Evolutionary conservation across 2,888 invertebrate species (phyloP).

Genomic region (Aphrophora alni): DNA sequence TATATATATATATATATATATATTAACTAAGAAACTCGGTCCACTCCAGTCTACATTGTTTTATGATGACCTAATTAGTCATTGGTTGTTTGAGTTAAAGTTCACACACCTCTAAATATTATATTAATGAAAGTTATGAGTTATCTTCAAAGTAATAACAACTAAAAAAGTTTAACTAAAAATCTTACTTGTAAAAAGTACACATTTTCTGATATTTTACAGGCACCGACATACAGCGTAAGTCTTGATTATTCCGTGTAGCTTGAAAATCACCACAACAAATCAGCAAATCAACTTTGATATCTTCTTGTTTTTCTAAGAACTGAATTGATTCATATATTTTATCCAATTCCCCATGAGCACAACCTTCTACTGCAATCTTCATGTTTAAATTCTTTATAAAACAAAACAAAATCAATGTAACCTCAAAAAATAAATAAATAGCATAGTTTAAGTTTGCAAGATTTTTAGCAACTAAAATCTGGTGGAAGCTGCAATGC

Average conservation of each 20-base stretch:
- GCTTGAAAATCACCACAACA: constrained; percentile 99
- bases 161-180: constrained; percentile 2
- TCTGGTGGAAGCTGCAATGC: no score
- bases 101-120: no score
- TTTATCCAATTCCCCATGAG: constrained; percentile 95
- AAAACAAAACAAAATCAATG: constrained; percentile 22
- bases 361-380: constrained; percentile 96
- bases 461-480: no score
- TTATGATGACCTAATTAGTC: no score
- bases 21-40: no score
- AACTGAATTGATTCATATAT: constrained; percentile 87
- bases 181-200: constrained; percentile 86
- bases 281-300: constrained; percentile 88
- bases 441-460: no score
- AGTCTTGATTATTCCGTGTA: constrained; percentile 86
- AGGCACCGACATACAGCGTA: constrained; percentile 95
- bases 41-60: no score
- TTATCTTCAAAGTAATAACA: no score
- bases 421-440: no score
- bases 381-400: constrained; percentile 66
- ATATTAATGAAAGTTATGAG: no score
- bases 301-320: constrained; percentile 74
- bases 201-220: constrained; percentile 88
- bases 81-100: no score
- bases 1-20: no score